These are phyloP conservation scores for Glyptemys insculpta DNA, from an alignment of 2,797 vertebrate genomes.

Conservation along the genomic window DNA sequence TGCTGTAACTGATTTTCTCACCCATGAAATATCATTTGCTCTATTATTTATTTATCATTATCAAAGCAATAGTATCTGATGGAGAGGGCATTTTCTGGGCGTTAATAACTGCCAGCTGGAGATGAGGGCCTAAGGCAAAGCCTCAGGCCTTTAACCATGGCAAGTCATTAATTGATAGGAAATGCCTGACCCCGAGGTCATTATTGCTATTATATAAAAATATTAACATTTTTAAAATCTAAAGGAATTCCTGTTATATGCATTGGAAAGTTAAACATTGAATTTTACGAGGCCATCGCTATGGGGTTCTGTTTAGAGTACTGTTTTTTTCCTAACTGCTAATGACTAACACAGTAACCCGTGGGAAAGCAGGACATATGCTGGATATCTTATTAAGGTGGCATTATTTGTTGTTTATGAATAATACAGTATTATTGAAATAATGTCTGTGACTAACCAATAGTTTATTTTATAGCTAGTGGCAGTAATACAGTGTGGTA, in stretches of 20 bases:
- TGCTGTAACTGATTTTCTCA: slow-evolving; percentile 65
- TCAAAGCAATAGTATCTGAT: slow-evolving; percentile 76
- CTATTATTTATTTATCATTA: slow-evolving; percentile 73
- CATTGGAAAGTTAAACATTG: not conserved
- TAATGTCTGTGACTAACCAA: slow-evolving; percentile 14
- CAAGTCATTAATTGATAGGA: slow-evolving; percentile 76
- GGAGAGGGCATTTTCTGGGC: slow-evolving; percentile 62
- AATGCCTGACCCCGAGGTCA: slow-evolving; percentile 69
- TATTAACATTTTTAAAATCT: slow-evolving; percentile 67
- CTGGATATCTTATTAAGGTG: not conserved
- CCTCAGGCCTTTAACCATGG: slow-evolving; percentile 42
- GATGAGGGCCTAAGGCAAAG: slow-evolving; percentile 27
- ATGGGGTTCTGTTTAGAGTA: not conserved
- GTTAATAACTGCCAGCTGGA: slow-evolving; percentile 71
- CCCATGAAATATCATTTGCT: slow-evolving; percentile 53
- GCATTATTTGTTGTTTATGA: not conserved
- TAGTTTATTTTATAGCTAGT: slow-evolving; percentile 1
- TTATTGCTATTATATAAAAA: slow-evolving; percentile 67
- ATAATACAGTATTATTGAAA: not conserved
- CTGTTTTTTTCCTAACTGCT: not conserved
- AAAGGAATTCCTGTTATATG: slow-evolving; percentile 65
- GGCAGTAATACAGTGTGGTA: slow-evolving; percentile 11
- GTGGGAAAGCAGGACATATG: not conserved
- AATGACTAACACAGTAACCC: not conserved
- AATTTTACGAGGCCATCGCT: not conserved